Conservation (phyloP, 2,797 vertebrate species). For the Thaleichthys pacificus region DNA sequence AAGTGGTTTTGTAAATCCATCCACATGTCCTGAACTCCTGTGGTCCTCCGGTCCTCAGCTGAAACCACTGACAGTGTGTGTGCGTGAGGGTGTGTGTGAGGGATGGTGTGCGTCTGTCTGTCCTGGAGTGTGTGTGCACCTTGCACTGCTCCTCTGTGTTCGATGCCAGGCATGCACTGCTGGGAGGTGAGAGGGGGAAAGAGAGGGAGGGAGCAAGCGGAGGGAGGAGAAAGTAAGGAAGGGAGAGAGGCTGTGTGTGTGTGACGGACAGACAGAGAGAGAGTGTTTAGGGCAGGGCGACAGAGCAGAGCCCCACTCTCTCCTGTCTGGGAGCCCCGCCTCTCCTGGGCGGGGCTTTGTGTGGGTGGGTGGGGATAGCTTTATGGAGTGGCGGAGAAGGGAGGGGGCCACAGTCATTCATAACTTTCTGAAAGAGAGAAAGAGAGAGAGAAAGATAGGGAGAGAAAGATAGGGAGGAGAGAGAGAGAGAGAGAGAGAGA, state of each 20-base stretch:
- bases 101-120: constrained; percentile 39
- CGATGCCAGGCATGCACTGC: constrained; percentile 63
- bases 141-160: constrained; percentile 64
- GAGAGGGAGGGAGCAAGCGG: constrained; percentile 36
- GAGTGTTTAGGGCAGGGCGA: constrained; percentile 55
- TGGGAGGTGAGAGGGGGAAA: constrained; percentile 72
- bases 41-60: constrained; percentile 20
- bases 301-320: constrained; percentile 69
- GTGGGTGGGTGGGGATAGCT: constrained; percentile 20
- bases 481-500: too few relatives aligned
- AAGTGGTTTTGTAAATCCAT: constrained; percentile 55
- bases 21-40: constrained; percentile 50
- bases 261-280: constrained; percentile 20
- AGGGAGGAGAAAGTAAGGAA: constrained; percentile 41
- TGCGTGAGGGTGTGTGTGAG: constrained; percentile 29
- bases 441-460: constrained; percentile 9
- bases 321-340: constrained; percentile 45
- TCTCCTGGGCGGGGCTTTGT: constrained; percentile 44
- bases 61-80: not conserved
- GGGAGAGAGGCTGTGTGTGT: constrained; percentile 7
- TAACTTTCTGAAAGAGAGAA: constrained; percentile 67
- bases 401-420: constrained; percentile 73
- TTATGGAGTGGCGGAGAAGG: constrained; percentile 54
- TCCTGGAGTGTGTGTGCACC: constrained; percentile 58
- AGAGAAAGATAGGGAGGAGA: too few relatives aligned